Percentiles rank a stretch among this genome's conserved stretches.
phyloP scores from a whole-genome alignment of 2,797 vertebrate genomes.

The Sylvia borin region DNA sequence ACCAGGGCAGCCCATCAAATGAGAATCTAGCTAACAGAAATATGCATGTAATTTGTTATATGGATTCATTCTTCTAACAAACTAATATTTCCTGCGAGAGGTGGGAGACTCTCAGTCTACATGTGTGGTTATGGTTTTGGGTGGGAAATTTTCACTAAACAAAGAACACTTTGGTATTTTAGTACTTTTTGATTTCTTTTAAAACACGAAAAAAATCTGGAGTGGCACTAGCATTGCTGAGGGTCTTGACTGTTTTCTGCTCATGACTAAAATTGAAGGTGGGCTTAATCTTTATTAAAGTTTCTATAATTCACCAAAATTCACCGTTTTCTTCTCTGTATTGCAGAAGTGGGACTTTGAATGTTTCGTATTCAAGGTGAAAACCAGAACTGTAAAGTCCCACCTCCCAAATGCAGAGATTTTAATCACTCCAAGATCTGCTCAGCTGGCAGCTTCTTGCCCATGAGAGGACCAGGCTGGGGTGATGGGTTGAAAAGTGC shows the following conservation, averaged over 20 bases:
- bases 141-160: not conserved
- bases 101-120: not conserved
- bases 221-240: not conserved
- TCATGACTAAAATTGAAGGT: not conserved
- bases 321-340: not conserved
- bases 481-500: not conserved
- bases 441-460: not conserved
- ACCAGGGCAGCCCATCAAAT: not conserved
- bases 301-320: not conserved
- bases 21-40: conserved; percentile 1
- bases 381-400: not conserved
- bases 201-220: not conserved
- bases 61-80: not conserved
- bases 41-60: not conserved
- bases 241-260: not conserved
- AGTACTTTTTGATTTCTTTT: not conserved
- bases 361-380: not conserved
- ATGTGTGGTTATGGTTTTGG: not conserved
- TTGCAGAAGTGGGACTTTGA: not conserved
- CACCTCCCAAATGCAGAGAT: not conserved
- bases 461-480: not conserved
- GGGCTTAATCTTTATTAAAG: not conserved
- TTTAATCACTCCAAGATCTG: not conserved
- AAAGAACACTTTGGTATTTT: not conserved
- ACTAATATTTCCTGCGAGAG: not conserved